Conservation (phyloP, 2,888 invertebrate genomes). For the Mamestra brassicae region DNA sequence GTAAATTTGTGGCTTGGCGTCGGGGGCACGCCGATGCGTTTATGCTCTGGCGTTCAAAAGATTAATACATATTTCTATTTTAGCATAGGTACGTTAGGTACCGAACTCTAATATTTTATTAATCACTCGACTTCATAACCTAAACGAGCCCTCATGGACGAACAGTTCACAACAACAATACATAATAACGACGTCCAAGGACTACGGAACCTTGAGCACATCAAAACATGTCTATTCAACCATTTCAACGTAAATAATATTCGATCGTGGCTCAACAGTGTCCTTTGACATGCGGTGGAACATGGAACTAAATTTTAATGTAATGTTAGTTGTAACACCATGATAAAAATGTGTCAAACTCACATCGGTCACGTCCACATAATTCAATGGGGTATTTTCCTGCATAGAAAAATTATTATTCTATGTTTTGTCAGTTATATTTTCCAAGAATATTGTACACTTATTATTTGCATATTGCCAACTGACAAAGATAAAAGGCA, state of each 20-base stretch:
- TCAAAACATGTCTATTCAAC: slow-evolving; percentile 34
- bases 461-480: too few relatives aligned
- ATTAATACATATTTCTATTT: too few relatives aligned
- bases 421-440: too few relatives aligned
- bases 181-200: slow-evolving; percentile 35
- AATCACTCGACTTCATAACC: slow-evolving; percentile 10
- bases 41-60: too few relatives aligned
- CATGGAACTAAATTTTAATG: neutral
- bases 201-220: slow-evolving; percentile 46
- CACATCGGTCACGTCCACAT: too few relatives aligned
- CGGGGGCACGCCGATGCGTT: too few relatives aligned
- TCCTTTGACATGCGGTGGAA: neutral
- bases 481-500: too few relatives aligned
- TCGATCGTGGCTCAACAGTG: slow-evolving; percentile 20
- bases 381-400: neutral
- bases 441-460: too few relatives aligned
- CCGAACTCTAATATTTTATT: slow-evolving; percentile 1
- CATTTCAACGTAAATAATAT: slow-evolving; percentile 38
- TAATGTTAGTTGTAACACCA: neutral
- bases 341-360: too few relatives aligned
- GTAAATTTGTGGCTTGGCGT: too few relatives aligned
- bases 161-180: slow-evolving; percentile 22
- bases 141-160: slow-evolving; percentile 9
- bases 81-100: too few relatives aligned
- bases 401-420: too few relatives aligned